A percentile compares a stretch with the other conserved stretches of the same genome.
Evolutionary conservation across 2,797 vertebrate species (phyloP).

Genomic region (Xyrichtys novacula): DNA sequence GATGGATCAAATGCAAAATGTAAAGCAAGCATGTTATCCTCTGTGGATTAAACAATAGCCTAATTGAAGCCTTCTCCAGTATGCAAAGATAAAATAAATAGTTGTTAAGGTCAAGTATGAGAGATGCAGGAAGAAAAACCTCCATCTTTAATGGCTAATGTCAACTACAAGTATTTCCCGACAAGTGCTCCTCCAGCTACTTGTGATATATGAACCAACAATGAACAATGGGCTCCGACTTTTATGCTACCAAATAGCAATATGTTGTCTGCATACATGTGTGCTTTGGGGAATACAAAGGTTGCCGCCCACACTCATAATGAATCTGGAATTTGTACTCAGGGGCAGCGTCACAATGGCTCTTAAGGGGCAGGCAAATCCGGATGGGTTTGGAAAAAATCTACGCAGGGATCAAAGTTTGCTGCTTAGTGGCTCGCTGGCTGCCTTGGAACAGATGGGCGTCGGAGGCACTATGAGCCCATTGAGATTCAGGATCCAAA

Average conservation of each 20-base stretch:
- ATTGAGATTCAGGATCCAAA: constrained; percentile 87
- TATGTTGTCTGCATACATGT: constrained; percentile 82
- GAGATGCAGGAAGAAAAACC: constrained; percentile 36
- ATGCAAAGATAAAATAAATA: constrained; percentile 61
- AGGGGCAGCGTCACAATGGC: constrained; percentile 80
- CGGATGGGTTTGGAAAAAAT: constrained; percentile 85
- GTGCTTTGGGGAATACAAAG: constrained; percentile 85
- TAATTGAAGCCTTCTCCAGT: constrained; percentile 53
- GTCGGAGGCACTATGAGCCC: constrained; percentile 84
- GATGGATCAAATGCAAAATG: constrained; percentile 48
- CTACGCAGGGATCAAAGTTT: constrained; percentile 87
- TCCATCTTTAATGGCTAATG: constrained; percentile 62
- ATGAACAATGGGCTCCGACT: constrained; percentile 78
- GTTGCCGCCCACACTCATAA: constrained; percentile 85
- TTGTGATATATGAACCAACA: constrained; percentile 80
- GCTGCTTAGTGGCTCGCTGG: constrained; percentile 83
- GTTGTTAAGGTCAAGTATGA: constrained; percentile 66
- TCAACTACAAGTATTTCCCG: constrained; percentile 61
- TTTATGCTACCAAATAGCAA: constrained; percentile 85
- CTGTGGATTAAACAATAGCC: constrained; percentile 50
- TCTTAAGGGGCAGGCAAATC: constrained; percentile 85
- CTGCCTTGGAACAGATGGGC: constrained; percentile 87
- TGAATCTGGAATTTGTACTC: constrained; percentile 86
- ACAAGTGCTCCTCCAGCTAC: constrained; percentile 52
- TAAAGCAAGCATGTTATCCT: constrained; percentile 20